Percentiles rank a stretch among this genome's conserved stretches.
These are phyloP conservation scores for Apodemia hepburni DNA, from an alignment of 2,888 invertebrate genomes.

Conservation along the genomic window DNA sequence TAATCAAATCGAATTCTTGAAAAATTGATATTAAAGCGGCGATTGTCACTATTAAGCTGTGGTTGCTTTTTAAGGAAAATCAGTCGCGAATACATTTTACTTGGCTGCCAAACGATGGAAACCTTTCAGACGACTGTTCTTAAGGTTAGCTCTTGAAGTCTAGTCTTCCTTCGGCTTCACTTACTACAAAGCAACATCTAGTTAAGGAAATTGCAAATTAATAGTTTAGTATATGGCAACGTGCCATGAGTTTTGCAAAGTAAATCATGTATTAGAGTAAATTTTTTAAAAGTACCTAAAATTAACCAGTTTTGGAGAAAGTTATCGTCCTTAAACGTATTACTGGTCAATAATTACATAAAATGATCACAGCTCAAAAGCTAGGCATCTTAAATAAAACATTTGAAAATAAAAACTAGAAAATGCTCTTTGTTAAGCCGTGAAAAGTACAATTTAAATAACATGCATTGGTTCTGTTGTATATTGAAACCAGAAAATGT, in stretches of 20 bases:
- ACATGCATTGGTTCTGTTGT: slow-evolving; percentile 35
- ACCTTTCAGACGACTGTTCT: neutral
- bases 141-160: neutral
- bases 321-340: neutral
- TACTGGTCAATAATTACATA: slow-evolving; percentile 20
- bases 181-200: neutral
- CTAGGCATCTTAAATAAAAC: slow-evolving; percentile 34
- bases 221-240: neutral
- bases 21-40: neutral
- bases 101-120: no score
- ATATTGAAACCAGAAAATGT: slow-evolving; percentile 43
- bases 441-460: slow-evolving; percentile 24
- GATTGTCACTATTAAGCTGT: no score
- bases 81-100: no score
- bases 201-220: neutral
- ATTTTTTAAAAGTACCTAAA: slow-evolving; percentile 30
- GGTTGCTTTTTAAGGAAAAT: no score
- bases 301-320: slow-evolving; percentile 2
- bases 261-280: neutral
- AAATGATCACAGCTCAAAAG: slow-evolving; percentile 73
- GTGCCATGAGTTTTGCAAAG: neutral
- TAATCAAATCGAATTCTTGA: neutral
- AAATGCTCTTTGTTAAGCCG: slow-evolving; percentile 11
- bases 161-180: neutral
- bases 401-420: slow-evolving; percentile 3